phyloP scores from a whole-genome alignment of 2,113 vertebrate species.

The Litocranius walleri region DNA sequence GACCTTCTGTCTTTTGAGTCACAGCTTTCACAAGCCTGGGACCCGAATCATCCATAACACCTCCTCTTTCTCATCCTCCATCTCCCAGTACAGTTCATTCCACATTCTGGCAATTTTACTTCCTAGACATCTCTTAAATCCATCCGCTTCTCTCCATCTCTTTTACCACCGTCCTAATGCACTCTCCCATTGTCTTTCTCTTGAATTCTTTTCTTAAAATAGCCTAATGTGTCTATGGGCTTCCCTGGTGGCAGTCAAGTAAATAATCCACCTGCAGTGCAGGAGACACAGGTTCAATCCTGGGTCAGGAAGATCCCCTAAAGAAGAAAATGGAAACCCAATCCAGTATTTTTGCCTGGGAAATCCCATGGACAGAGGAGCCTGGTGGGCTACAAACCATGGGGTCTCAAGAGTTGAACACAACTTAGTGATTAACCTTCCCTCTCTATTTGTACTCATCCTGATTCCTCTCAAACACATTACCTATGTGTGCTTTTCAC shows the following conservation, averaged over 20 bases:
- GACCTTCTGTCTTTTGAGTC: not conserved
- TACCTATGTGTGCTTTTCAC: not conserved
- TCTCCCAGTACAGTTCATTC: not conserved
- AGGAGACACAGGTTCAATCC: not conserved
- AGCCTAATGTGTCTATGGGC: not conserved
- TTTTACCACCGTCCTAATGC: not conserved
- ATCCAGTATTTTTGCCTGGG: not conserved
- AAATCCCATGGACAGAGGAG: not conserved
- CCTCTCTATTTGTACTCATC: not conserved
- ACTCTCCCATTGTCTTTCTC: not conserved
- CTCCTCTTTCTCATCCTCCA: too few species aligned
- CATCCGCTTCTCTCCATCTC: not conserved
- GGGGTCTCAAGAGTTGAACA: not conserved
- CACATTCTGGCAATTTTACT: not conserved
- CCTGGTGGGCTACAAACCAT: not conserved
- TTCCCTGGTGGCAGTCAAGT: not conserved
- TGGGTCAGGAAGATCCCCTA: not conserved
- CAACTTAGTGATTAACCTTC: not conserved
- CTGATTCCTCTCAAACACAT: not conserved
- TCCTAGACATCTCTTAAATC: not conserved
- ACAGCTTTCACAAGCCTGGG: not conserved
- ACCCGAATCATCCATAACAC: not conserved
- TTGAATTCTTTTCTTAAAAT: not conserved
- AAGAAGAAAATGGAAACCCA: not conserved
- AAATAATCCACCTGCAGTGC: not conserved